phyloP scores from a whole-genome alignment of 1,140 invertebrate genomes.

The Drosophila pruinosa region DNA sequence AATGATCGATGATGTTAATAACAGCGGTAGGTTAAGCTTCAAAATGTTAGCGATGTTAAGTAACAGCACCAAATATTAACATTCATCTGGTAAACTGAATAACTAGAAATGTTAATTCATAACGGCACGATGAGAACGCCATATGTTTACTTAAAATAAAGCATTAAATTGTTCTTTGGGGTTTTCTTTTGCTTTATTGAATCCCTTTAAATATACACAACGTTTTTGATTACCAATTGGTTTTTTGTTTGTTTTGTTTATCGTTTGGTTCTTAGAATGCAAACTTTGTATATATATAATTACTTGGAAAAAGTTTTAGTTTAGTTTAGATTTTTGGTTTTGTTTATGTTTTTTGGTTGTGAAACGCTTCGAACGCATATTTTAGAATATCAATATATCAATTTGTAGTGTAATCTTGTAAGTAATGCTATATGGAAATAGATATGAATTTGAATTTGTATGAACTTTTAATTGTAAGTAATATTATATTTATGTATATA shows the following conservation, averaged over 20 bases:
- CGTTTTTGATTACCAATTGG: slow-evolving; percentile 77
- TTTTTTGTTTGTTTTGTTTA: slow-evolving; percentile 7
- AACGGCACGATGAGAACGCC: too few relatives aligned
- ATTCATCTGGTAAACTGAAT: too few relatives aligned
- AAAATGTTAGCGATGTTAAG: not conserved
- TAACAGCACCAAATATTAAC: not conserved
- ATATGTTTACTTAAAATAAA: too few relatives aligned
- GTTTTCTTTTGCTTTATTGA: slow-evolving; percentile 60
- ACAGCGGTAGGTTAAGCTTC: too few relatives aligned
- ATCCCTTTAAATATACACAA: slow-evolving; percentile 81
- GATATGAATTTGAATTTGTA: slow-evolving; percentile 46
- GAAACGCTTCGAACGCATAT: slow-evolving; percentile 77
- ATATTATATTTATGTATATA: slow-evolving; percentile 61
- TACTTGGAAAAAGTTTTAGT: slow-evolving; percentile 65
- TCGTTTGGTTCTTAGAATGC: slow-evolving; percentile 72
- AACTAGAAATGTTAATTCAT: not conserved
- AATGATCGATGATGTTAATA: not conserved
- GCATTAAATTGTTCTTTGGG: too few relatives aligned
- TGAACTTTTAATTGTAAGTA: slow-evolving; percentile 44
- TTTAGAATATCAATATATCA: slow-evolving; percentile 76
- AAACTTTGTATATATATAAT: slow-evolving; percentile 60
- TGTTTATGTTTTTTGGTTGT: slow-evolving; percentile 29
- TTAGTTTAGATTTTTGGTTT: slow-evolving; percentile 46
- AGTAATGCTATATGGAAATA: slow-evolving; percentile 19
- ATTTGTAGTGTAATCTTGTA: slow-evolving; percentile 35